Conservation (phyloP, 2,888 invertebrate species). For the Callimorpha dominula region DNA sequence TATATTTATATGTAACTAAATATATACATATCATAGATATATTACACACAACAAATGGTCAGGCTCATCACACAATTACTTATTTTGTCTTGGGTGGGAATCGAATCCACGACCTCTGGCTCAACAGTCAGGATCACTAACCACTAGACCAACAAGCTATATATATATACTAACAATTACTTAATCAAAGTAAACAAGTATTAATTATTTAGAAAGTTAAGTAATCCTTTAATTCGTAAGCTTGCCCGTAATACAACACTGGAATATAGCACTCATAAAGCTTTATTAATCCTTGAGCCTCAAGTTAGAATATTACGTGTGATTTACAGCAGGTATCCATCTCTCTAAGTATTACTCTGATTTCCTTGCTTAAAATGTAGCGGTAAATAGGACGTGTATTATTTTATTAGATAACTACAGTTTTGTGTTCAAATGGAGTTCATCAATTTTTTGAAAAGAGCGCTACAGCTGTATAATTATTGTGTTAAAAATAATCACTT, state of each 20-base stretch:
- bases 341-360: slow-evolving; percentile 23
- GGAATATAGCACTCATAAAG: slow-evolving; percentile 29
- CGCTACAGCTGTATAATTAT: not conserved
- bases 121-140: too few species aligned
- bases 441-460: not conserved
- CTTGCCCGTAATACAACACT: slow-evolving; percentile 25
- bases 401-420: not conserved
- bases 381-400: not conserved
- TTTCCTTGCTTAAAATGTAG: not conserved
- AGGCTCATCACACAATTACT: too few species aligned
- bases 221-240: slow-evolving; percentile 41
- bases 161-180: slow-evolving; percentile 28
- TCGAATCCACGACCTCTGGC: too few species aligned
- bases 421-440: not conserved
- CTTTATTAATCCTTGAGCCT: slow-evolving; percentile 40
- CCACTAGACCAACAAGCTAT: too few species aligned
- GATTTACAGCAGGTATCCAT: slow-evolving; percentile 31
- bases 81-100: too few species aligned
- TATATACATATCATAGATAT: too few species aligned
- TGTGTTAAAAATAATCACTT: not conserved
- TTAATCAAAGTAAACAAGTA: slow-evolving; percentile 34
- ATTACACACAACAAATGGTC: too few species aligned
- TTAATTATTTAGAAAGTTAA: slow-evolving; percentile 44
- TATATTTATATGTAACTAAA: too few species aligned
- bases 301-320: slow-evolving; percentile 35